phyloP scores from a whole-genome alignment of 2,113 vertebrate genomes.

The Sapayoa aenigma region DNA sequence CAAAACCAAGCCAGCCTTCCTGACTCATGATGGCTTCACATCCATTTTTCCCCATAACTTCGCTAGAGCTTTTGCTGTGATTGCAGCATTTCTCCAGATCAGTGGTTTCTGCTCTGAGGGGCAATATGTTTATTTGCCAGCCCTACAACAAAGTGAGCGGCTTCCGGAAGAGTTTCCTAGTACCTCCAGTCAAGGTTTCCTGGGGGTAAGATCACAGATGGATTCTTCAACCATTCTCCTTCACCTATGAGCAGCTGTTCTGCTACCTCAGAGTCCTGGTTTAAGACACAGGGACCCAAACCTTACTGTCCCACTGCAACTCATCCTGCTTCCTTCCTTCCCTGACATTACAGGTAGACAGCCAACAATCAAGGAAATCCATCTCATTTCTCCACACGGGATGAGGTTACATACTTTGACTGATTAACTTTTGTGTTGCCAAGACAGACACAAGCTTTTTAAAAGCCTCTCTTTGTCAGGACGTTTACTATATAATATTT shows the following conservation, averaged over 20 bases:
- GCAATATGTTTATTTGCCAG: neutral
- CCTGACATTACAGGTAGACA: neutral
- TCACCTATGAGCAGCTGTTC: neutral
- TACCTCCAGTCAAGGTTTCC: neutral
- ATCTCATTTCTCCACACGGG: neutral
- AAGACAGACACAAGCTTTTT: neutral
- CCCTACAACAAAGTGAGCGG: neutral
- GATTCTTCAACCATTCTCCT: neutral
- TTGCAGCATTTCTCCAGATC: neutral
- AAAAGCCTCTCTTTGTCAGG: neutral
- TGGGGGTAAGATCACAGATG: neutral
- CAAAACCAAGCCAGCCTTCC: neutral
- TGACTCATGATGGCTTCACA: neutral
- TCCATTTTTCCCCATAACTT: neutral
- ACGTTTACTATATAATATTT: neutral
- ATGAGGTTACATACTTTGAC: neutral
- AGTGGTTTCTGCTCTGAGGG: neutral
- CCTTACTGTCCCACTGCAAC: neutral
- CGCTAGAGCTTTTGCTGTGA: neutral
- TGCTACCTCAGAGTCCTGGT: neutral
- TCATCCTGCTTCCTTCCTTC: neutral
- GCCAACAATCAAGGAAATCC: neutral
- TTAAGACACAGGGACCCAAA: neutral
- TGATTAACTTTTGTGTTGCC: neutral
- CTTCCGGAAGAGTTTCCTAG: neutral